A percentile compares a stretch with the other conserved stretches of the same genome.
Evolutionary conservation across 2,113 vertebrate species (phyloP).

Genomic region (Montifringilla adamsi): DNA sequence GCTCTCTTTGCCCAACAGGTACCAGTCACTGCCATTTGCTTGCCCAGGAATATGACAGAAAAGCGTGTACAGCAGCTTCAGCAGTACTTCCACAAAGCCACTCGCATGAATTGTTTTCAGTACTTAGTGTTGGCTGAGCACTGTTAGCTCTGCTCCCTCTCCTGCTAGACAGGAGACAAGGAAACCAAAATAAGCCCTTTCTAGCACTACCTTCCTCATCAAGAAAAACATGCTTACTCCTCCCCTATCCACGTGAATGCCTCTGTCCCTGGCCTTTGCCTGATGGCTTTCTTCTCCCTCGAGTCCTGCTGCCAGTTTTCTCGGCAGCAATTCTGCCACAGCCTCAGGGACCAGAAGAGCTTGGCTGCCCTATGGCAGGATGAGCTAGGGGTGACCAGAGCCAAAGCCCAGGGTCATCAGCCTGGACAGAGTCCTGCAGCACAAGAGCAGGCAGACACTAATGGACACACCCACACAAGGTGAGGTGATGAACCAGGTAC

Average conservation of each 20-base stretch:
- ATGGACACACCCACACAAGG: background rate
- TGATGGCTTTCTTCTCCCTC: background rate
- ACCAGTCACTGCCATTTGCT: background rate
- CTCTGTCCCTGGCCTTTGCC: background rate
- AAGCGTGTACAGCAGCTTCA: background rate
- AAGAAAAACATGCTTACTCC: background rate
- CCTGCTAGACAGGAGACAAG: background rate
- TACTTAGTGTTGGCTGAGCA: background rate
- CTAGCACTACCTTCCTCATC: background rate
- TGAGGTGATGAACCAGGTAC: background rate
- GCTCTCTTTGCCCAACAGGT: too few species aligned
- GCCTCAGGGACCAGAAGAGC: background rate
- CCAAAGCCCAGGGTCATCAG: background rate
- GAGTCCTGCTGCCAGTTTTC: background rate
- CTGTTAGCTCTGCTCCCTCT: background rate
- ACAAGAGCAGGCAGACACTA: background rate
- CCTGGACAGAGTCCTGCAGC: background rate
- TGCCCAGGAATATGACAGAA: fast-evolving
- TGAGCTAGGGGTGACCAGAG: background rate
- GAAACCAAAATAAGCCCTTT: background rate
- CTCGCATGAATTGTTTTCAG: background rate
- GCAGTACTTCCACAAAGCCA: background rate
- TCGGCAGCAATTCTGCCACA: background rate
- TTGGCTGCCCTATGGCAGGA: fast-evolving
- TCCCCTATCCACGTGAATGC: background rate